Conservation (phyloP, 2,113 vertebrate genomes). For the Scalopus aquaticus region DNA sequence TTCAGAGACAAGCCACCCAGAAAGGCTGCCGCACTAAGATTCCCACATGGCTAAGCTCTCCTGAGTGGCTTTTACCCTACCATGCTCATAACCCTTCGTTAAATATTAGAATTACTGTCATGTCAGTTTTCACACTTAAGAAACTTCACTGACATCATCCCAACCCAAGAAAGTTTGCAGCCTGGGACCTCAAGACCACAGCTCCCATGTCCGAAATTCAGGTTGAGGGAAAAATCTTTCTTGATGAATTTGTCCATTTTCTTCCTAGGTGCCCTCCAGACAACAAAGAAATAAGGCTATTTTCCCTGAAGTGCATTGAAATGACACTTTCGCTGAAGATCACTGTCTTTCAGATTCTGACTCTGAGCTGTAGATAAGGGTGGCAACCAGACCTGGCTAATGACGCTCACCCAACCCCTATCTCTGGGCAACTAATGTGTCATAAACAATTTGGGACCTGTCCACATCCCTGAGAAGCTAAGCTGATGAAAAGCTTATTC, state of each 20-base stretch:
- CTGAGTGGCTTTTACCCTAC: not conserved
- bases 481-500: slow-evolving; percentile 59
- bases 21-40: not conserved
- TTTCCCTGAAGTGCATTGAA: slow-evolving; percentile 74
- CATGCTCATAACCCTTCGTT: not conserved
- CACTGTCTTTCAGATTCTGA: slow-evolving; percentile 58
- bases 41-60: not conserved
- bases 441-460: slow-evolving; percentile 78
- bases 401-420: slow-evolving; percentile 77
- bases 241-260: slow-evolving; percentile 69
- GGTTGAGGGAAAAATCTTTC: slow-evolving; percentile 19
- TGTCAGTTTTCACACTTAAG: not conserved
- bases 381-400: slow-evolving; percentile 76
- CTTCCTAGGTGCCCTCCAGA: slow-evolving; percentile 59
- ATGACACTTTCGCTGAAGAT: slow-evolving; percentile 67
- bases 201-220: not conserved
- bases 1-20: not conserved
- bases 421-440: slow-evolving; percentile 73
- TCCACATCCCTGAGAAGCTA: slow-evolving; percentile 68
- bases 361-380: slow-evolving; percentile 51
- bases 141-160: not conserved
- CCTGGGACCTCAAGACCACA: not conserved
- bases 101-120: not conserved
- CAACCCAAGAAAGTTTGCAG: not conserved
- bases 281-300: slow-evolving; percentile 50